Conservation (phyloP, 1,140 invertebrate genomes). For the Cepaea nemoralis region DNA sequence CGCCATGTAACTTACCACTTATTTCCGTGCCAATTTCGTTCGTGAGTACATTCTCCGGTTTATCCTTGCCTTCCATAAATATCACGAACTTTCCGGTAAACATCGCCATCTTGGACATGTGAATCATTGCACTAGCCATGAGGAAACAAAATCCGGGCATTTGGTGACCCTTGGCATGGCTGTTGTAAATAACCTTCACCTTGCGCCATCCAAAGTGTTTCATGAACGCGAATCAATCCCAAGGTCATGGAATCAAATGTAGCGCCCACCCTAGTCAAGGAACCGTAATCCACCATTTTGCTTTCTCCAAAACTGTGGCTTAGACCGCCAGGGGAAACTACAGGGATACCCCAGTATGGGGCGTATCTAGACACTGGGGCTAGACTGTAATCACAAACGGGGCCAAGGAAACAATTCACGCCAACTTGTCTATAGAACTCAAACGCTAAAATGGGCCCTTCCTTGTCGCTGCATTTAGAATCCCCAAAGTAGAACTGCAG, state of each 20-base stretch:
- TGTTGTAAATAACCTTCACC: conserved; percentile 80
- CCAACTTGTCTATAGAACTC: conserved; percentile 73
- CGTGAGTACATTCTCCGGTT: neutral
- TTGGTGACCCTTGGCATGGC: neutral
- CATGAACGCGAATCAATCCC: conserved; percentile 79
- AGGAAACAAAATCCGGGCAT: neutral
- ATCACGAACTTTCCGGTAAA: neutral
- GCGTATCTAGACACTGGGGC: conserved; percentile 90
- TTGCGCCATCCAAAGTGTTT: conserved; percentile 78
- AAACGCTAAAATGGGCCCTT: conserved; percentile 50
- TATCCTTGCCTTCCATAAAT: neutral
- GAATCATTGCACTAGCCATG: neutral
- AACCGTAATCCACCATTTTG: conserved; percentile 48
- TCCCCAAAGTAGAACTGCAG: conserved; percentile 52
- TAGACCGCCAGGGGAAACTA: conserved; percentile 87
- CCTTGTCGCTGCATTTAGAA: conserved; percentile 31
- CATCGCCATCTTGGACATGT: neutral
- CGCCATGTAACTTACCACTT: conserved; percentile 25
- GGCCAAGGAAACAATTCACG: conserved; percentile 83
- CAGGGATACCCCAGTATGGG: conserved; percentile 87
- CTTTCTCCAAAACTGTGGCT: conserved; percentile 80
- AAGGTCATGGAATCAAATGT: conserved; percentile 82
- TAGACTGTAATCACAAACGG: conserved; percentile 91
- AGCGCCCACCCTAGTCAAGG: conserved; percentile 58
- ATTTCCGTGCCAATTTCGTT: neutral